A percentile compares a stretch with the other conserved stretches of the same genome.
Conservation (phyloP, 1,140 invertebrate genomes). For the Pseudoatta argentina region DNA sequence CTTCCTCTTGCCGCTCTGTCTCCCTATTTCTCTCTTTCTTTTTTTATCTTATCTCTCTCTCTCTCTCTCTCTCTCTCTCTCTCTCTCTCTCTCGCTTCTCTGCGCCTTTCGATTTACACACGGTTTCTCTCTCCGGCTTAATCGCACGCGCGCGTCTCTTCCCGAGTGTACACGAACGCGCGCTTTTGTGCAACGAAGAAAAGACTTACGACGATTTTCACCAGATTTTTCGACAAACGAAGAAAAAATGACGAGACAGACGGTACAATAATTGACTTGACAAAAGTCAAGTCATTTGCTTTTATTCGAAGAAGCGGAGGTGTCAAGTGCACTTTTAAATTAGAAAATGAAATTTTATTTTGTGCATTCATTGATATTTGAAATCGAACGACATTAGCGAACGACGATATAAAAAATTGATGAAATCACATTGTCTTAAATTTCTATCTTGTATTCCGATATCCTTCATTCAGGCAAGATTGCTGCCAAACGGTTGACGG, state of each 20-base stretch:
- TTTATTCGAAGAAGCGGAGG: background rate
- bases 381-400: background rate
- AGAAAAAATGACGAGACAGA: background rate
- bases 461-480: background rate
- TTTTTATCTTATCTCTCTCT: no score
- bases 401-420: background rate
- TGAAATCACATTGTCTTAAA: constrained; percentile 5
- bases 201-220: background rate
- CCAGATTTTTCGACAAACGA: background rate
- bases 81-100: background rate
- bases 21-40: constrained; percentile 22
- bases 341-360: background rate
- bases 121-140: constrained; percentile 43
- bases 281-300: background rate
- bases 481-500: background rate
- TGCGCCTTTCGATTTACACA: constrained; percentile 8
- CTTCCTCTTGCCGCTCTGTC: constrained; percentile 13
- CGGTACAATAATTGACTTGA: background rate
- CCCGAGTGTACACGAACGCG: constrained; percentile 25
- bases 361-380: background rate
- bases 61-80: background rate
- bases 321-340: background rate
- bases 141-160: constrained; percentile 46
- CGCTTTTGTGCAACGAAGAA: constrained; percentile 38
- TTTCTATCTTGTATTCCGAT: background rate